A percentile compares a stretch with the other conserved stretches of the same genome.
These are phyloP conservation scores for Drosophila nigromelanica DNA, from an alignment of 1,140 invertebrate species.

Conservation along the genomic window DNA sequence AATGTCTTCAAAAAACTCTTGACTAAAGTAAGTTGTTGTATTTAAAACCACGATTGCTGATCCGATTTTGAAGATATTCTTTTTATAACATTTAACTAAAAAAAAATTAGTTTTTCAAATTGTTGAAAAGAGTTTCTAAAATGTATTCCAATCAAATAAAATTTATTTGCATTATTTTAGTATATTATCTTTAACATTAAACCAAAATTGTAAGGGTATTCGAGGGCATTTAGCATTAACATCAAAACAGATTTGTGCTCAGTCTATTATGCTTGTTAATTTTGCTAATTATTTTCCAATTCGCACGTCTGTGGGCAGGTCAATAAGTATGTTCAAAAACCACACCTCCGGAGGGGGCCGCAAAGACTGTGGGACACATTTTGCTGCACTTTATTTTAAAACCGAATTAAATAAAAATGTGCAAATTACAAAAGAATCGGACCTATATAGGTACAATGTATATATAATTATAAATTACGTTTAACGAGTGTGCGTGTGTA, in stretches of 20 bases:
- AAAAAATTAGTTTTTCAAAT: no score
- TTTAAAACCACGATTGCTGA: no score
- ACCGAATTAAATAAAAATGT: slow-evolving; percentile 15
- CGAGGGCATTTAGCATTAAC: no score
- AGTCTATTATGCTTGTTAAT: slow-evolving; percentile 4
- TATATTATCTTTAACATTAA: no score
- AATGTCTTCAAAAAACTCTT: no score
- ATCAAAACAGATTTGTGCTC: background rate
- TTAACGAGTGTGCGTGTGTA: background rate
- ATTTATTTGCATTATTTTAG: no score
- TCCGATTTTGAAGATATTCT: no score
- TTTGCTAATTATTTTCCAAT: slow-evolving; percentile 20
- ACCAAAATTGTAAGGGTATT: no score
- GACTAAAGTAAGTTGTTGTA: no score
- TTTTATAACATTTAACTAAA: no score
- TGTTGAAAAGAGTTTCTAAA: no score
- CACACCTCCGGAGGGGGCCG: background rate
- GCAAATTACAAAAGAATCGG: slow-evolving; percentile 13
- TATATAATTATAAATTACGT: slow-evolving; percentile 11
- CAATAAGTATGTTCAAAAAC: background rate
- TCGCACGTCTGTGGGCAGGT: slow-evolving; percentile 18
- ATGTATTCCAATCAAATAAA: no score
- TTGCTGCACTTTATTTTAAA: slow-evolving; percentile 38
- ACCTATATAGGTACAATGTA: background rate
- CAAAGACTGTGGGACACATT: slow-evolving; percentile 1